Base-by-base conservation (phyloP, 2,113 vertebrate genomes). In the Tichodroma muraria region DNA sequence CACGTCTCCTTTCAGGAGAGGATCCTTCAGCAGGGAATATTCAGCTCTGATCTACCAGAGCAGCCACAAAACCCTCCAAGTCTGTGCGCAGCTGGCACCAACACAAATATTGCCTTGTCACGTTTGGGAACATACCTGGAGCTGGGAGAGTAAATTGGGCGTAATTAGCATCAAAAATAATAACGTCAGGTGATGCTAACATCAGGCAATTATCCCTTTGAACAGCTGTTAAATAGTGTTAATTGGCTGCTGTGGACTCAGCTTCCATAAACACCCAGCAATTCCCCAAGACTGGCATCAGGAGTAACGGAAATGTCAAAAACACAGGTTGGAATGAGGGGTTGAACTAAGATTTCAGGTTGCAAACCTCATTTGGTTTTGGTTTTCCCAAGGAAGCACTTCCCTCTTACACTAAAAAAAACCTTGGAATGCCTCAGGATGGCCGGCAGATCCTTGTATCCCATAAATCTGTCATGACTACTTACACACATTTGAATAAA, bases 191-290 rank as follows among this genome's bases (percentile, higher is more conserved):
- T 88, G 82, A 88, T 54, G 81, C n/a, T 91, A 90, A 87, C 89
- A 95, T 89, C 85, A 72, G 63, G 91, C 88, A 95, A 94, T 97
- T 96, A 94, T 94, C 80, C 61, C 76, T 80, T 87, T 92, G 71
- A 96, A 79, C 83, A 93, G 92, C 93, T 94, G 89, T 71, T 96
- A 79, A 97, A 82, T 72, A 33, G 83, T 91, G 93, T 96, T 96
- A 97, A 97, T 97, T 95, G 89, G 57, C 68, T 94, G 91, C 82
- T 40, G 3, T 19, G 73, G 94, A 89, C 75, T 57, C 53, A 30
- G 44, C 70, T 87, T 69, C 33, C 44, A 59, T 8, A 13, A 33
- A 50, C 80, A 40, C 21, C 10, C 21, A 18, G 73, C 65, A 68
- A 79, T 94, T 79, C 81, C 44, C 65, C 47, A 50, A 84, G 89